Conservation (phyloP, 2,797 vertebrate species). For the Scolopax bukidnonensis region DNA sequence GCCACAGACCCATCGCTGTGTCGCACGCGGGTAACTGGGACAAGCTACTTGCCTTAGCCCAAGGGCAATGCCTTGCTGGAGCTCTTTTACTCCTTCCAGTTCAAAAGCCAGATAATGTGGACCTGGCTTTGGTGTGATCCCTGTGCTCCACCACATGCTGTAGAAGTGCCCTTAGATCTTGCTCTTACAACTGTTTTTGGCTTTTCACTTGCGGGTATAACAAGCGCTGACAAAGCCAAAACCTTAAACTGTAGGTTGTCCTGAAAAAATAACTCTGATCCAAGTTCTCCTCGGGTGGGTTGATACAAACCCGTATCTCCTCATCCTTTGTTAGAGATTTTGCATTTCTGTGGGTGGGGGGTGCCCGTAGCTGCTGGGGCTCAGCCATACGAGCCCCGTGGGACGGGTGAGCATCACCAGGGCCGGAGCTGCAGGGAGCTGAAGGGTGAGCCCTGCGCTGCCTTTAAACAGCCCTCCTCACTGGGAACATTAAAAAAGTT, state of each 20-base stretch:
- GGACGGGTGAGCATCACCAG: fast-evolving
- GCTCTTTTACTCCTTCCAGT: background rate
- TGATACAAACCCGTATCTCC: fast-evolving
- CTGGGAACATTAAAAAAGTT: background rate
- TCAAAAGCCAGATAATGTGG: background rate
- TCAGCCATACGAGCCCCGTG: fast-evolving
- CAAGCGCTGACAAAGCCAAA: background rate
- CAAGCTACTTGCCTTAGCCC: fast-evolving
- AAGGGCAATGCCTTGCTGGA: background rate
- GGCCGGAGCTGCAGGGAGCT: background rate
- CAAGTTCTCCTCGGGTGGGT: background rate
- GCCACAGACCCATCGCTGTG: fast-evolving
- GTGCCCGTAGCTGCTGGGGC: fast-evolving
- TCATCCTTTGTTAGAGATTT: fast-evolving
- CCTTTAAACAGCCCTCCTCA: fast-evolving
- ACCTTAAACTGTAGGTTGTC: background rate
- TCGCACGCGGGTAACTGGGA: fast-evolving
- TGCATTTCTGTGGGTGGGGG: fast-evolving
- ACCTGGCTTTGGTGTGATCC: background rate
- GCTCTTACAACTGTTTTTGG: background rate
- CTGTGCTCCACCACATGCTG: background rate
- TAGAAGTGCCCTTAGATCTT: background rate
- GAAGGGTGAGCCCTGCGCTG: fast-evolving
- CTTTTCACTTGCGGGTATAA: background rate
- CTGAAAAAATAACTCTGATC: background rate